A percentile compares a stretch with the other conserved stretches of the same genome.
Evolutionary conservation across 1,140 invertebrate species (phyloP).

Genomic region (Drosophila willistoni): DNA sequence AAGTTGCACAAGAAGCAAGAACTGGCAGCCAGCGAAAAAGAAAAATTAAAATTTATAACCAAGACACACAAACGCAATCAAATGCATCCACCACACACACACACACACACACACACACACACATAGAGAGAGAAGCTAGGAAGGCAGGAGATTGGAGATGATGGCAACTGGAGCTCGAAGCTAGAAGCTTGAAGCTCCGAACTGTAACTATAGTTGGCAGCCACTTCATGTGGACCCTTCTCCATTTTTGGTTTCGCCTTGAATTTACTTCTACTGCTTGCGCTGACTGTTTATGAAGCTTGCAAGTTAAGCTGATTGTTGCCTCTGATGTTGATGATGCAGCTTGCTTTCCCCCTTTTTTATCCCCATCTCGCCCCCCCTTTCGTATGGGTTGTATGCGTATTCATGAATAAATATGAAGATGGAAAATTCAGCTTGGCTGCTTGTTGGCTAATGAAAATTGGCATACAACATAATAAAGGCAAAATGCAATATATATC

Average conservation of each 20-base stretch:
- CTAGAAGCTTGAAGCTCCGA: neutral
- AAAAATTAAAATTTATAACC: slow-evolving; percentile 77
- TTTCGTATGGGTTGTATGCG: slow-evolving; percentile 26
- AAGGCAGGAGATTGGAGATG: neutral
- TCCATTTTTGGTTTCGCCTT: neutral
- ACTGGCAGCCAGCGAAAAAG: slow-evolving; percentile 10
- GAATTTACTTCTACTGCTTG: slow-evolving; percentile 36
- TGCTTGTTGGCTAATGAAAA: slow-evolving; percentile 40
- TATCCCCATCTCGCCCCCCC: neutral
- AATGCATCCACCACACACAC: slow-evolving; percentile 44
- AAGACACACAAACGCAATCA: slow-evolving; percentile 73
- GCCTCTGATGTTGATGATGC: slow-evolving; percentile 27
- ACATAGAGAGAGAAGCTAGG: neutral
- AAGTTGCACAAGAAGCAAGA: slow-evolving; percentile 21
- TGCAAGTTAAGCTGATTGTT: slow-evolving; percentile 73
- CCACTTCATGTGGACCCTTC: slow-evolving; percentile 27
- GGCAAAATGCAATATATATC: slow-evolving; percentile 16
- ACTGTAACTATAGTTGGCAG: slow-evolving; percentile 7
- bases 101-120: neutral
- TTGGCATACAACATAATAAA: slow-evolving; percentile 12
- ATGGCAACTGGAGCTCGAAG: neutral
- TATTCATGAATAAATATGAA: slow-evolving; percentile 64
- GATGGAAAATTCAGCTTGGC: slow-evolving; percentile 42
- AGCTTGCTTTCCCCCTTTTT: slow-evolving; percentile 25
- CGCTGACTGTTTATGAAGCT: slow-evolving; percentile 68